A percentile compares a stretch with the other conserved stretches of the same genome.
phyloP scores from a whole-genome alignment of 2,888 invertebrate genomes.

The Clitarchus hookeri region DNA sequence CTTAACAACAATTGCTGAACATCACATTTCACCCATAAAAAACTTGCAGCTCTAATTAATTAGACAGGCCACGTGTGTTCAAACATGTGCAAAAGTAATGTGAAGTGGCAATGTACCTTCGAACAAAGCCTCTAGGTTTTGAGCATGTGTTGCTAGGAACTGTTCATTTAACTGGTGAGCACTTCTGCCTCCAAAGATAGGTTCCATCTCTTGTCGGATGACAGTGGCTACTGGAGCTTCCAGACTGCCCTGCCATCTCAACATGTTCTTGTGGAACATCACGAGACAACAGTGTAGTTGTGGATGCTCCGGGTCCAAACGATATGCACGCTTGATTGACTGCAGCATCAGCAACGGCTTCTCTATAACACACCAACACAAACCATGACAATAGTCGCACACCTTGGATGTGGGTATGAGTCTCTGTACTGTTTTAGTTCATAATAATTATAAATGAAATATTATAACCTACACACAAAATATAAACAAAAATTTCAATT shows the following conservation, averaged over 20 bases:
- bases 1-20: too few relatives aligned
- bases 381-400: neutral
- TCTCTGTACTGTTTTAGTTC: too few relatives aligned
- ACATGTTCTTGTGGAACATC: constrained; percentile 68
- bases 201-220: constrained; percentile 51
- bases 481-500: too few relatives aligned
- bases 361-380: constrained; percentile 60
- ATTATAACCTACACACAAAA: too few relatives aligned
- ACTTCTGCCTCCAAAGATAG: constrained; percentile 62
- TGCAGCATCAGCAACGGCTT: constrained; percentile 94
- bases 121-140: constrained; percentile 75
- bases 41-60: too few relatives aligned
- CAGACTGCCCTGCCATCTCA: constrained; percentile 51
- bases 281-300: constrained; percentile 86
- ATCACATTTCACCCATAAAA: too few relatives aligned
- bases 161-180: constrained; percentile 69
- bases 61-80: too few relatives aligned
- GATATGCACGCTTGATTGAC: constrained; percentile 87
- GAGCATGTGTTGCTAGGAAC: constrained; percentile 64
- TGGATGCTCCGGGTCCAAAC: constrained; percentile 73
- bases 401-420: too few relatives aligned
- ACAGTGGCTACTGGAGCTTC: constrained; percentile 60
- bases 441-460: too few relatives aligned
- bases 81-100: too few relatives aligned
- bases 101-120: constrained; percentile 61